Evolutionary conservation across 1,140 invertebrate species (phyloP).

Genomic region (Achroia grisella): DNA sequence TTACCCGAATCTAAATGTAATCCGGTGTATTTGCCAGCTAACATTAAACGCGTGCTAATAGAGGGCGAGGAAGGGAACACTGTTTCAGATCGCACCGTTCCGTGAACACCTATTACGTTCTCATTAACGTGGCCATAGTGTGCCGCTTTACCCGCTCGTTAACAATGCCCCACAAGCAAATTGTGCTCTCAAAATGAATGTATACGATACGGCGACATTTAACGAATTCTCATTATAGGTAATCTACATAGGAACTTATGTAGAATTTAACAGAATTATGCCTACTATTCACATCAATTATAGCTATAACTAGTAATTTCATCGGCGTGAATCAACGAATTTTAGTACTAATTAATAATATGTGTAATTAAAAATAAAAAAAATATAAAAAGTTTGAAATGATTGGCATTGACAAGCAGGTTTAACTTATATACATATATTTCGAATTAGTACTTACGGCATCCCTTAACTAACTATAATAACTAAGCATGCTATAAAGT

Average conservation of each 20-base stretch:
- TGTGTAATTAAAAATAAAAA: no score
- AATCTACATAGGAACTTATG: background rate
- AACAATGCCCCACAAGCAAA: slow-evolving; percentile 32
- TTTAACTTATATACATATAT: no score
- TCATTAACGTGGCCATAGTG: slow-evolving; percentile 31
- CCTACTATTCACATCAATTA: no score
- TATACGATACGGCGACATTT: slow-evolving; percentile 23
- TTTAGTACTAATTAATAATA: no score
- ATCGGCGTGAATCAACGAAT: no score
- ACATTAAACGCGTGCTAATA: slow-evolving; percentile 33
- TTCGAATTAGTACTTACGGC: no score
- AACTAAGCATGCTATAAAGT: no score
- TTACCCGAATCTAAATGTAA: slow-evolving; percentile 19
- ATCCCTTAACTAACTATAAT: no score
- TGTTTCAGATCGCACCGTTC: slow-evolving; percentile 21
- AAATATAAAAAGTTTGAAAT: no score
- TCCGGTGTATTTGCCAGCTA: slow-evolving; percentile 14
- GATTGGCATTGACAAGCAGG: no score
- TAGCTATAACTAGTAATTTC: no score
- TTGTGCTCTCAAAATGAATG: slow-evolving; percentile 26
- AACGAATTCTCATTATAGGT: slow-evolving; percentile 17
- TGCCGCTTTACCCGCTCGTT: slow-evolving; percentile 27
- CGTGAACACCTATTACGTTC: slow-evolving; percentile 34
- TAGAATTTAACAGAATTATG: no score
- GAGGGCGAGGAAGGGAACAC: slow-evolving; percentile 21